phyloP scores from a whole-genome alignment of 2,797 vertebrate species.

The Bufotes viridis region DNA sequence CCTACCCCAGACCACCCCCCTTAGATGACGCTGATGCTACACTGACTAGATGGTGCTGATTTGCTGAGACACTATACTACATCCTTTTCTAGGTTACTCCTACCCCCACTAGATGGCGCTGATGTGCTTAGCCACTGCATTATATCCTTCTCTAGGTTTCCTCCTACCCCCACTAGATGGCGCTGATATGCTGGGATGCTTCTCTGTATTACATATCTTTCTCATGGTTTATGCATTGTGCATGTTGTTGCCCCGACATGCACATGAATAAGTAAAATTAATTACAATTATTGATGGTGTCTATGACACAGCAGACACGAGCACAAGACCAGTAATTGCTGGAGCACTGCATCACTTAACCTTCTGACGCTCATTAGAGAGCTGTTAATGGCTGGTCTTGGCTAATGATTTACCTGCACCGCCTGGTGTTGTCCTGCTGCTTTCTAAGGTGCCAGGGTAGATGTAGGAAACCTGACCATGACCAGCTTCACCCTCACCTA shows the following conservation, averaged over 20 bases:
- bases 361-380: neutral
- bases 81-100: too few species aligned
- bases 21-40: too few species aligned
- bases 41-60: neutral
- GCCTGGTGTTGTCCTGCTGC: too few species aligned
- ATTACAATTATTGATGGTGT: neutral
- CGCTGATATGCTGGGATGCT: neutral
- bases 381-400: neutral
- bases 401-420: neutral
- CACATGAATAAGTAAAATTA: neutral
- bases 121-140: too few species aligned
- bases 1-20: too few species aligned
- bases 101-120: too few species aligned
- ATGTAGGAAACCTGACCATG: too few species aligned
- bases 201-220: too few species aligned
- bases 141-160: too few species aligned
- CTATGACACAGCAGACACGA: neutral
- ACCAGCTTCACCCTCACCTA: too few species aligned
- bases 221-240: neutral
- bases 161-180: neutral
- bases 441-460: too few species aligned
- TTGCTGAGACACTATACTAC: neutral
- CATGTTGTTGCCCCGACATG: neutral
- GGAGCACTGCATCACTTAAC: too few species aligned
- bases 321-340: neutral